Evolutionary conservation across 37 sponge, comb jelly and placozoan genomes (phyloP).

Genomic region (Aplysina aerophoba): DNA sequence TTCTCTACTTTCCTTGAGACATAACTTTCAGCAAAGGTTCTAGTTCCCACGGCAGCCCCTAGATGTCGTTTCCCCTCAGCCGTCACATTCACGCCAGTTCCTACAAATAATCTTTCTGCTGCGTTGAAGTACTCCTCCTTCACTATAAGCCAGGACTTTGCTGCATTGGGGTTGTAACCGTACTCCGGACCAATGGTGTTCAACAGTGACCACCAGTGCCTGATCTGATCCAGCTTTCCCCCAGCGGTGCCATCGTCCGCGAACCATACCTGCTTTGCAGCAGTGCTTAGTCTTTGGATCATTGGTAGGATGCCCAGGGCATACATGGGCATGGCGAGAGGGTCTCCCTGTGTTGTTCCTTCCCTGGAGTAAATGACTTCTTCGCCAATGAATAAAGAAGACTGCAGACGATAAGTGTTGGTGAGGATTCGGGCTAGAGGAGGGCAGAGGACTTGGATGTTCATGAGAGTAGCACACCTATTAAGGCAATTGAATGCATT

Average conservation of each 20-base stretch:
- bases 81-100: not conserved
- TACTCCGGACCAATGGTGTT: not conserved
- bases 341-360: constrained; percentile 17
- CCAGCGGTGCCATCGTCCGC: constrained; percentile 18
- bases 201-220: not conserved
- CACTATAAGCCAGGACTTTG: constrained; percentile 9
- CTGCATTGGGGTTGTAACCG: not conserved
- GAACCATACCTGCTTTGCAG: not conserved
- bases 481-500: constrained; percentile 18
- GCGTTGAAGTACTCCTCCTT: not conserved
- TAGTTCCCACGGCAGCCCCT: not conserved
- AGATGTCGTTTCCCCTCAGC: not conserved
- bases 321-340: constrained; percentile 11
- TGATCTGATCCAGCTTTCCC: not conserved
- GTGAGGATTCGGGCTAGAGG: not conserved
- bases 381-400: not conserved
- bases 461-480: not conserved
- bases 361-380: not conserved
- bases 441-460: constrained; percentile 13
- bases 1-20: too few species aligned
- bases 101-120: not conserved
- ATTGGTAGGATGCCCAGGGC: constrained; percentile 4
- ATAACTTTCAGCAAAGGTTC: not conserved
- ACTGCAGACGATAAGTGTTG: not conserved
- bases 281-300: not conserved